Evolutionary conservation across 2,888 invertebrate genomes (phyloP).

Genomic region (Muscina levida): DNA sequence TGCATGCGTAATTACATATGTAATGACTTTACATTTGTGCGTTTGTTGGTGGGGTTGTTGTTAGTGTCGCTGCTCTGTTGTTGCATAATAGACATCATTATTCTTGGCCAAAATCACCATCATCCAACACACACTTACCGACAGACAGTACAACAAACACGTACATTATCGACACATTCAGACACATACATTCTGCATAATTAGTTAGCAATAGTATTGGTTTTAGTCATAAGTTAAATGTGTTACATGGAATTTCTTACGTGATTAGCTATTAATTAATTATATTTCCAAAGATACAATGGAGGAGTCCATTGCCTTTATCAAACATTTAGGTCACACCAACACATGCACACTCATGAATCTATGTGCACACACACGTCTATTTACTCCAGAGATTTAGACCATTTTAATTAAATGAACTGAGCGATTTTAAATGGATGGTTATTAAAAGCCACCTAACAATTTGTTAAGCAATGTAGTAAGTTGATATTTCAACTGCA

Average conservation of each 20-base stretch:
- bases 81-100: slow-evolving; percentile 21
- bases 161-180: slow-evolving; percentile 15
- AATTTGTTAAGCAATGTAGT: too few relatives aligned
- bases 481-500: too few relatives aligned
- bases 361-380: not conserved
- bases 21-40: not conserved
- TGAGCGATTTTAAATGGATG: not conserved
- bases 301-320: not conserved
- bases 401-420: slow-evolving; percentile 35
- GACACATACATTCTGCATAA: slow-evolving; percentile 12
- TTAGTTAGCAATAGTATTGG: slow-evolving; percentile 16
- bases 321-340: slow-evolving; percentile 12
- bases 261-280: slow-evolving; percentile 59
- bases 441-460: too few relatives aligned
- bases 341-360: not conserved
- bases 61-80: slow-evolving; percentile 11
- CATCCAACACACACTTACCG: not conserved
- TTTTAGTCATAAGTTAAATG: slow-evolving; percentile 39
- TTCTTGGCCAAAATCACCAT: slow-evolving; percentile 19
- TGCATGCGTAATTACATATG: too few relatives aligned
- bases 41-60: slow-evolving; percentile 5
- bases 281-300: slow-evolving; percentile 44
- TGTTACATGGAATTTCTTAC: slow-evolving; percentile 46
- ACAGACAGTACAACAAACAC: not conserved
- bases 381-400: slow-evolving; percentile 15